Evolutionary conservation across 2,113 vertebrate species (phyloP).

Genomic region (Chloebia gouldiae): DNA sequence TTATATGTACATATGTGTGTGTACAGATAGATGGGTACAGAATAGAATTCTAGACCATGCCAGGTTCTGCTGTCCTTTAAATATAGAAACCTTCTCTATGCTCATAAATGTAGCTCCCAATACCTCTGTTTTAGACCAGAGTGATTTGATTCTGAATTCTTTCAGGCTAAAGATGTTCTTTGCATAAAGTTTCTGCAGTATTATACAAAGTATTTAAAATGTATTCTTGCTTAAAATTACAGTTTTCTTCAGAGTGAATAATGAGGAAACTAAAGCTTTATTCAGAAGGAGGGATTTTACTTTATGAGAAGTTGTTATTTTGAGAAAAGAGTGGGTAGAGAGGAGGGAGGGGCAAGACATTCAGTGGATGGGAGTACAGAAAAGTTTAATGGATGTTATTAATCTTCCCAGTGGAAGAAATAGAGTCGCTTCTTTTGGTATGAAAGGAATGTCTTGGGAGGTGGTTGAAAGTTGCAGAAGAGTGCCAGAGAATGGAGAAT

Average conservation of each 20-base stretch:
- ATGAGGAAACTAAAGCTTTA: neutral
- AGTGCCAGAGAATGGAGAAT: neutral
- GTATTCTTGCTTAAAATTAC: neutral
- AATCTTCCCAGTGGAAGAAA: slow-evolving; percentile 34
- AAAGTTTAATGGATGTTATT: neutral
- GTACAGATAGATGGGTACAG: neutral
- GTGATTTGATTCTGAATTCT: neutral
- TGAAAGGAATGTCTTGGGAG: slow-evolving; percentile 59
- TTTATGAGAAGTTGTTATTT: neutral
- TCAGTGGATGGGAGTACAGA: neutral
- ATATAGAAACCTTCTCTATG: neutral
- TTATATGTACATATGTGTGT: rapidly evolving
- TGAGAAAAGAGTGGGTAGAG: neutral
- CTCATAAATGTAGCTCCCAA: neutral
- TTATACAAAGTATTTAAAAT: neutral
- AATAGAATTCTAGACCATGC: neutral
- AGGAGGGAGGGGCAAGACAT: neutral
- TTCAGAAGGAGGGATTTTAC: neutral
- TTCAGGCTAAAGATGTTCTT: neutral
- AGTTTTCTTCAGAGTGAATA: neutral
- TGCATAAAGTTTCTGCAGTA: neutral
- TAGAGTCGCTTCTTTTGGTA: slow-evolving; percentile 35
- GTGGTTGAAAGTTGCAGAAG: slow-evolving; percentile 17
- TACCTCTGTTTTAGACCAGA: neutral
- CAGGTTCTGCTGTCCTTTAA: neutral